Evolutionary conservation across 92 coral and sea anemone species (phyloP).

Genomic region (Phenganax stokvisi): DNA sequence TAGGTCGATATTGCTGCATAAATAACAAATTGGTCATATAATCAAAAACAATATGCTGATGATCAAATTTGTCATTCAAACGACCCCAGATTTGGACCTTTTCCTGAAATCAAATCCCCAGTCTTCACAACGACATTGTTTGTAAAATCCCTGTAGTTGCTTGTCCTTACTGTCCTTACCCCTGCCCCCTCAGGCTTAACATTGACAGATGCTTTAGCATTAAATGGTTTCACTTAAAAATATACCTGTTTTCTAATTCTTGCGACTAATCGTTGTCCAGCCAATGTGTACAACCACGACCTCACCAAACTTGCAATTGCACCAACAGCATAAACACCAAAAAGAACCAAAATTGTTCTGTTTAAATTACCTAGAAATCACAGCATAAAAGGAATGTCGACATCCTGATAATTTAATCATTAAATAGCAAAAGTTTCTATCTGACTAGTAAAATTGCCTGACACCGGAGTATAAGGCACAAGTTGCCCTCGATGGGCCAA

Average conservation of each 20-base stretch:
- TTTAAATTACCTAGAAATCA: slow-evolving; percentile 52
- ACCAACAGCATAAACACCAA: slow-evolving; percentile 71
- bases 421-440: not conserved
- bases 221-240: no score
- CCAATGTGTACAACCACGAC: slow-evolving; percentile 80
- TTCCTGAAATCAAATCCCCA: no score
- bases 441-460: not conserved
- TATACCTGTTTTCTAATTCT: slow-evolving; percentile 70
- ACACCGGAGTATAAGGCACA: not conserved
- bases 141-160: no score
- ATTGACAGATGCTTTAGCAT: no score
- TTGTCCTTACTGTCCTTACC: no score
- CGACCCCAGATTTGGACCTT: no score
- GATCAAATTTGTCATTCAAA: no score
- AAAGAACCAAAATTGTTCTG: slow-evolving; percentile 56
- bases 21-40: no score
- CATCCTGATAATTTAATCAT: not conserved
- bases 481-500: not conserved
- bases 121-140: no score
- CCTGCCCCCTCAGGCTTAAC: no score
- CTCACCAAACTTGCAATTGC: slow-evolving; percentile 66
- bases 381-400: not conserved
- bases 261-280: slow-evolving; percentile 89
- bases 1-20: no score
- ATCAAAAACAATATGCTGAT: no score